Percentiles rank a stretch among this genome's conserved stretches.
Evolutionary conservation across 2,888 invertebrate species (phyloP).

Genomic region (Strigamia crassipes): DNA sequence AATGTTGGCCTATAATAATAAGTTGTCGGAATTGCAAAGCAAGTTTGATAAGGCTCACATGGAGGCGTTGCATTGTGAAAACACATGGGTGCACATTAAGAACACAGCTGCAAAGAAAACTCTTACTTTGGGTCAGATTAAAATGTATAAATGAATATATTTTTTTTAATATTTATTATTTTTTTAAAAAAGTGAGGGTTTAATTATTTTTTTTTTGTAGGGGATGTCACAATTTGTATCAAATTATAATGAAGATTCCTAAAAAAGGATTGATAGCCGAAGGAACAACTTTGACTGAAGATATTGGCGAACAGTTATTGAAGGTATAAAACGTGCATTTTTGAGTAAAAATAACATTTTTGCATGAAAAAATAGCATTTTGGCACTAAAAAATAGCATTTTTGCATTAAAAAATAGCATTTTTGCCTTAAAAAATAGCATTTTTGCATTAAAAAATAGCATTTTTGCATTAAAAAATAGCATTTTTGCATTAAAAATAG

Average conservation of each 20-base stretch:
- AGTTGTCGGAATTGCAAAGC: conserved; percentile 43
- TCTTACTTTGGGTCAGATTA: conserved; percentile 29
- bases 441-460: too few species aligned
- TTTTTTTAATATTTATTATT: too few species aligned
- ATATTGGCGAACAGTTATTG: conserved; percentile 1
- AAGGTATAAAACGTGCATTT: neutral
- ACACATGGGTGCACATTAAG: conserved; percentile 43
- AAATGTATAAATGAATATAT: conserved; percentile 35
- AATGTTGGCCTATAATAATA: conserved; percentile 29
- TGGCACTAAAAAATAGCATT: too few species aligned
- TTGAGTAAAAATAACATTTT: too few species aligned
- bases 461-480: too few species aligned
- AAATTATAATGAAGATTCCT: conserved; percentile 29
- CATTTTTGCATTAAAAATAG: too few species aligned
- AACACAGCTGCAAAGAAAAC: conserved; percentile 46
- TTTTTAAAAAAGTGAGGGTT: too few species aligned
- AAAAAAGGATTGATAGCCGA: neutral
- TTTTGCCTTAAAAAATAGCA: too few species aligned
- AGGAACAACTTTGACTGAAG: neutral
- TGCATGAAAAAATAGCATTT: too few species aligned
- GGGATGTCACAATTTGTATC: conserved; percentile 44
- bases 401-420: too few species aligned
- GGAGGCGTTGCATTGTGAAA: conserved; percentile 29
- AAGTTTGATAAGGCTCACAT: conserved; percentile 41
- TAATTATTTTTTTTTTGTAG: too few species aligned